phyloP scores from a whole-genome alignment of 2,888 invertebrate species.

The Drosophila fungiperda region DNA sequence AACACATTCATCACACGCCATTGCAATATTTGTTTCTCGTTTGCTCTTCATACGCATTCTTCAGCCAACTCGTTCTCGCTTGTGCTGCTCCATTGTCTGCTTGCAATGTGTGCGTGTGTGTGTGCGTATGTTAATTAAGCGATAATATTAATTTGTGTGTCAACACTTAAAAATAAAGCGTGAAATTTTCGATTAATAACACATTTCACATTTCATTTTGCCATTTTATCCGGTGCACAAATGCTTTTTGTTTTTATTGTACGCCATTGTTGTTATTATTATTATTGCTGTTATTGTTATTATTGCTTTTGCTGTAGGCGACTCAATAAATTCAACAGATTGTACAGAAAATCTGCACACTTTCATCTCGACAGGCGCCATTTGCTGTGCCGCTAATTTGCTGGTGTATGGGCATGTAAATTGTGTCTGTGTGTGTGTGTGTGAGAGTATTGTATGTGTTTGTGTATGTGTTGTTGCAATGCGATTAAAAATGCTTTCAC shows the following conservation, averaged over 20 bases:
- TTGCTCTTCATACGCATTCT: slow-evolving; percentile 13
- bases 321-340: slow-evolving; percentile 78
- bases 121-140: slow-evolving; percentile 83
- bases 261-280: slow-evolving; percentile 30
- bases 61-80: slow-evolving; percentile 4
- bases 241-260: slow-evolving; percentile 46
- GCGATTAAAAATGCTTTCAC: slow-evolving; percentile 81
- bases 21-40: slow-evolving; percentile 22
- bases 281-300: slow-evolving; percentile 31
- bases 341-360: slow-evolving; percentile 67
- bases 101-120: slow-evolving; percentile 15
- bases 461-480: slow-evolving; percentile 49
- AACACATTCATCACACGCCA: slow-evolving; percentile 36
- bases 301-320: slow-evolving; percentile 35
- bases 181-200: slow-evolving; percentile 78
- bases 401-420: slow-evolving; percentile 4
- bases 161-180: slow-evolving; percentile 82
- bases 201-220: slow-evolving; percentile 70
- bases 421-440: not conserved
- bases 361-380: slow-evolving; percentile 59
- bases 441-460: not conserved
- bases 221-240: slow-evolving; percentile 61
- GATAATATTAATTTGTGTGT: slow-evolving; percentile 85
- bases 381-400: slow-evolving; percentile 43
- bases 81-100: slow-evolving; percentile 38